A percentile compares a stretch with the other conserved stretches of the same genome.
Conservation (phyloP, 2,113 vertebrate species). For the Sciurus niger region DNA sequence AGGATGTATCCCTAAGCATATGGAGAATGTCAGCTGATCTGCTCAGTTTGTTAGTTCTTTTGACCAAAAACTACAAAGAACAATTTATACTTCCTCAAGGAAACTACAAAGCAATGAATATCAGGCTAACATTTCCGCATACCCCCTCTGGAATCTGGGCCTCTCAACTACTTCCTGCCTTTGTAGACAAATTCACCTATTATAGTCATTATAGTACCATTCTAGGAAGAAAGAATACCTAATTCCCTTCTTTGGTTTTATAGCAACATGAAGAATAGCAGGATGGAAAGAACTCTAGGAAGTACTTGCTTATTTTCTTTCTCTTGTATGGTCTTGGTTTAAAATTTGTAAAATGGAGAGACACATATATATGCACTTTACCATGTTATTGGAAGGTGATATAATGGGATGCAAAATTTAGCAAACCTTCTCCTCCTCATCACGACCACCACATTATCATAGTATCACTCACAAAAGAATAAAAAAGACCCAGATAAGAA, state of each 20-base stretch:
- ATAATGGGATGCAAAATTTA: not conserved
- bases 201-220: not conserved
- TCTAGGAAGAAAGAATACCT: not conserved
- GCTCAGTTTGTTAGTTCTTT: not conserved
- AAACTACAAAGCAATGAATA: not conserved
- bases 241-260: not conserved
- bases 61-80: not conserved
- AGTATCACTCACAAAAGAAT: not conserved
- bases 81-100: not conserved
- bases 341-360: not conserved
- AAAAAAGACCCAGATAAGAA: not conserved
- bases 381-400: not conserved
- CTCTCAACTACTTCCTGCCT: not conserved
- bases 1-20: not conserved
- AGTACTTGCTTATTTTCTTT: not conserved
- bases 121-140: not conserved
- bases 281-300: not conserved
- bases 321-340: not conserved
- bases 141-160: not conserved
- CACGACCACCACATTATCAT: not conserved
- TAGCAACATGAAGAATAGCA: not conserved
- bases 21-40: not conserved
- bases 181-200: not conserved
- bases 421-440: not conserved
- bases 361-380: not conserved